Evolutionary conservation across 2,113 vertebrate species (phyloP).

Genomic region (Pampusana beccarii): DNA sequence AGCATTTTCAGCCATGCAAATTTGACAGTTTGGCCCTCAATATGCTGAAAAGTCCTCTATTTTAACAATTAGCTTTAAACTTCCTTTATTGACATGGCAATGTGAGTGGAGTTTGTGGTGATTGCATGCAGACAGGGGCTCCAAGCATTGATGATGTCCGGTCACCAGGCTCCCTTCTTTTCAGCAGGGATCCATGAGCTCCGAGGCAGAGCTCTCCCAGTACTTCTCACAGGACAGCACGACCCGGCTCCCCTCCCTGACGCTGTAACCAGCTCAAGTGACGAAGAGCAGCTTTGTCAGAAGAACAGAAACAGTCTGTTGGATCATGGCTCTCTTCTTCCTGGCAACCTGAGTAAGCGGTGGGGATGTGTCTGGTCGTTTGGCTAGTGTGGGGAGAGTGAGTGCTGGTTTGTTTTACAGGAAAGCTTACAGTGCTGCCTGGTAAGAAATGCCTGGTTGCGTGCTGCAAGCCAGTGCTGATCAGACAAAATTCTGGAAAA

Average conservation of each 20-base stretch:
- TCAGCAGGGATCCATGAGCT: slow-evolving; percentile 86
- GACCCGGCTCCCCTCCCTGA: slow-evolving; percentile 79
- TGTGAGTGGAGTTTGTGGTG: not conserved
- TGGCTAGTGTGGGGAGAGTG: not conserved
- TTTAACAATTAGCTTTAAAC: not conserved
- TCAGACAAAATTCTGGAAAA: not conserved
- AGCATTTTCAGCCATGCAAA: not conserved
- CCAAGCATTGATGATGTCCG: fast-evolving
- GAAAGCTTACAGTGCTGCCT: not conserved
- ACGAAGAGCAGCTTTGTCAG: slow-evolving; percentile 77
- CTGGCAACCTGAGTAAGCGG: slow-evolving; percentile 61
- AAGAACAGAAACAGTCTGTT: slow-evolving; percentile 76
- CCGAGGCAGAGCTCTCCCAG: slow-evolving; percentile 88
- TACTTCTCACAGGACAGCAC: slow-evolving; percentile 81
- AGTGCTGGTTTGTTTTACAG: not conserved
- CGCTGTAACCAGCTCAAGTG: slow-evolving; percentile 71
- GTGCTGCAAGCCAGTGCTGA: not conserved
- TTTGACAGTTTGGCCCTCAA: not conserved
- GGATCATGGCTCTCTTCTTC: slow-evolving; percentile 67
- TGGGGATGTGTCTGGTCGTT: not conserved
- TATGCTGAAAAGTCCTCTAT: not conserved
- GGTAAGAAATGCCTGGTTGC: not conserved
- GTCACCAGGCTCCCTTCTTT: slow-evolving; percentile 1
- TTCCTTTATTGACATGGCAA: not conserved
- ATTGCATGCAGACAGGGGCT: not conserved